Evolutionary conservation across 2,113 vertebrate genomes (phyloP).

Genomic region (Percina caprodes): DNA sequence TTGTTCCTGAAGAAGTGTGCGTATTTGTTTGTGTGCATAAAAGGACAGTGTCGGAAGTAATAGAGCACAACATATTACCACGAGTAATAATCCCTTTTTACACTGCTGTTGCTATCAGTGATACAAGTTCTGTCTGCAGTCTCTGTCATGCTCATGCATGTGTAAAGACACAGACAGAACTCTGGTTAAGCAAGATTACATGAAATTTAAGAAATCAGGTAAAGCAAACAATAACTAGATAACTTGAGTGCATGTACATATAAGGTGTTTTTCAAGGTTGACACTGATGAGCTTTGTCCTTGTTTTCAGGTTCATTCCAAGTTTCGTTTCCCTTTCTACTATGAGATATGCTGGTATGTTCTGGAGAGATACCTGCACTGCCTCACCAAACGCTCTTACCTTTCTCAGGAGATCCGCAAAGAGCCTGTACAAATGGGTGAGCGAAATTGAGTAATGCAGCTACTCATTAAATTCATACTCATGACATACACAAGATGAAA

Average conservation of each 20-base stretch:
- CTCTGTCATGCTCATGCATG: background rate
- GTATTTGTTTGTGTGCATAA: background rate
- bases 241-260: background rate
- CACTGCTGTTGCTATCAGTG: background rate
- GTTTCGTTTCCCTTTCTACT: slow-evolving; percentile 98
- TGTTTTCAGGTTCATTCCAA: slow-evolving; percentile 93
- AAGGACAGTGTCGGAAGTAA: background rate
- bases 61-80: slow-evolving; percentile 6
- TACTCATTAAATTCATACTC: background rate
- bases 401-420: slow-evolving; percentile 89
- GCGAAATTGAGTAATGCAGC: slow-evolving; percentile 50
- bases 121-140: background rate
- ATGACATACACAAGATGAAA: background rate
- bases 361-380: slow-evolving; percentile 95
- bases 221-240: background rate
- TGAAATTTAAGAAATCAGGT: background rate
- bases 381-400: slow-evolving; percentile 92
- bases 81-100: background rate
- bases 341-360: slow-evolving; percentile 99
- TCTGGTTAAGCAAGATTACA: background rate
- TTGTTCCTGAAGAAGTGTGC: background rate
- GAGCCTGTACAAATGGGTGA: slow-evolving; percentile 90
- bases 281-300: background rate
- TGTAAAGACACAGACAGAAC: slow-evolving; percentile 1
- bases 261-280: background rate